Conservation (phyloP, 2,113 vertebrate genomes). For the Asarcornis scutulata region DNA sequence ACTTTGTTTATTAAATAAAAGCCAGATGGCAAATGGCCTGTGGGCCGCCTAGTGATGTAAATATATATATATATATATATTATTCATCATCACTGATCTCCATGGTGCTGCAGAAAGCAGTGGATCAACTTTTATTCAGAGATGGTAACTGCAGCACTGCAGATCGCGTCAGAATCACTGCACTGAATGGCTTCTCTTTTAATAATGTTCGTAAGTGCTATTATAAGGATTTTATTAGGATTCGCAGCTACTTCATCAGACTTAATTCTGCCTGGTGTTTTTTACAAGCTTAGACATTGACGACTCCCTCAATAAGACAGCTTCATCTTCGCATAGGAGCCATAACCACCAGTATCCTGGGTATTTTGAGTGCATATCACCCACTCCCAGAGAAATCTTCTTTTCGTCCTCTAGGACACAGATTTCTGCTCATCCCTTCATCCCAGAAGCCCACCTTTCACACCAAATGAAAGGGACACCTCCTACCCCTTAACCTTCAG, state of each 20-base stretch:
- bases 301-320: background rate
- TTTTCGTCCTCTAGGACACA: background rate
- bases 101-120: background rate
- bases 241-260: background rate
- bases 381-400: background rate
- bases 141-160: background rate
- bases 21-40: background rate
- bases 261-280: background rate
- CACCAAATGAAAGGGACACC: background rate
- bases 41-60: background rate
- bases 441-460: background rate
- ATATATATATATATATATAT: background rate
- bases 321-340: background rate
- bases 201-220: background rate
- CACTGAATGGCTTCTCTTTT: background rate
- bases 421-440: background rate
- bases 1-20: constrained; percentile 12
- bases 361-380: background rate
- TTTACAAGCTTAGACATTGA: background rate
- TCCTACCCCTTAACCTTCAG: background rate
- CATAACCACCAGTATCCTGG: background rate
- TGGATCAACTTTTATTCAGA: background rate
- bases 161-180: background rate
- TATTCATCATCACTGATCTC: background rate
- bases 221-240: constrained; percentile 9